Conservation (phyloP, 2,113 vertebrate species). For the Pluvianellus socialis region DNA sequence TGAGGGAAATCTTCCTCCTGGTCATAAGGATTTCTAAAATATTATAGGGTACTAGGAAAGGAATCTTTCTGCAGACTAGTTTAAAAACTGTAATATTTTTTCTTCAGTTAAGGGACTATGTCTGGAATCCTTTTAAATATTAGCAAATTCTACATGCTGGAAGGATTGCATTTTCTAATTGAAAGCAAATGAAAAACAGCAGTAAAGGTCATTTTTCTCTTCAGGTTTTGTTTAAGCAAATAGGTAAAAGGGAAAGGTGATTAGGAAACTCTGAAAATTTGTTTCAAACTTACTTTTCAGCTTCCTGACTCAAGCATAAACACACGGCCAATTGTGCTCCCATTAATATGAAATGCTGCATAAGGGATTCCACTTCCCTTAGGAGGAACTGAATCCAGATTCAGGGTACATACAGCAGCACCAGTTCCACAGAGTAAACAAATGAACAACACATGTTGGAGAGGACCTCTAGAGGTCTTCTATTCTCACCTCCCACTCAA, state of each 20-base stretch:
- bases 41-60: background rate
- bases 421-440: background rate
- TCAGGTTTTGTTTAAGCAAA: constrained; percentile 37
- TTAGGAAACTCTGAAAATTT: background rate
- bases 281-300: background rate
- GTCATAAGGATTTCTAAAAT: background rate
- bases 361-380: background rate
- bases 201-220: constrained; percentile 27
- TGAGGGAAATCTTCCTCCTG: background rate
- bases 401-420: background rate
- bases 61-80: background rate
- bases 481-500: background rate
- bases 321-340: background rate
- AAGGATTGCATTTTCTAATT: constrained; percentile 12
- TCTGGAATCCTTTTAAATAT: constrained; percentile 42
- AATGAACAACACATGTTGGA: background rate
- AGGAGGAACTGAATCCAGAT: background rate
- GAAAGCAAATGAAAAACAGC: constrained; percentile 24
- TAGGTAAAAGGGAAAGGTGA: background rate
- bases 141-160: constrained; percentile 22
- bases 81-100: constrained; percentile 30
- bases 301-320: background rate
- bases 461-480: background rate
- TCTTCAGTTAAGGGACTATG: background rate
- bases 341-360: background rate